A percentile compares a stretch with the other conserved stretches of the same genome.
These are phyloP conservation scores for Punctoribates punctum DNA, from an alignment of 2,888 invertebrate genomes.

Conservation along the genomic window DNA sequence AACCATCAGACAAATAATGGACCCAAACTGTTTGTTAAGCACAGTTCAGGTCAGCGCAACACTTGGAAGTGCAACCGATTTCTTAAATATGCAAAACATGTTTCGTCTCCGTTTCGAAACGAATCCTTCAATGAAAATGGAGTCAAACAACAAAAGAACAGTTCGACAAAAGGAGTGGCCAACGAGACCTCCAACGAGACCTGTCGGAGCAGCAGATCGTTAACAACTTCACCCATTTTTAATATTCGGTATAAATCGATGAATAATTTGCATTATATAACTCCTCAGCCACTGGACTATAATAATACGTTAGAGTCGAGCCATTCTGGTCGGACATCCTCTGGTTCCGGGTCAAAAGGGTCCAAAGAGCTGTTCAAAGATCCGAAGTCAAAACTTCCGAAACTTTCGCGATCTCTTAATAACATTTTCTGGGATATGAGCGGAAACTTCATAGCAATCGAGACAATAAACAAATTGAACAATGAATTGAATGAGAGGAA, in stretches of 20 bases:
- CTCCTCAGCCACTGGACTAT: conserved; percentile 52
- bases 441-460: conserved; percentile 32
- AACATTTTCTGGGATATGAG: conserved; percentile 65
- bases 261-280: conserved; percentile 49
- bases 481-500: conserved; percentile 43
- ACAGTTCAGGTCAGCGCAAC: conserved; percentile 17
- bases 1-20: background rate
- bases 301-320: conserved; percentile 81
- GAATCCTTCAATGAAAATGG: background rate
- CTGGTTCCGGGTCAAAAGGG: conserved; percentile 76
- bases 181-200: background rate
- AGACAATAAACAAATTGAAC: conserved; percentile 40
- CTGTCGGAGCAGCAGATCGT: conserved; percentile 44
- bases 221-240: conserved; percentile 67
- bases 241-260: conserved; percentile 64
- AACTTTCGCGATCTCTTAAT: conserved; percentile 75
- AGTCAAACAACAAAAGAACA: conserved; percentile 6
- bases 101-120: conserved; percentile 9
- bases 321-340: conserved; percentile 76
- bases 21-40: conserved; percentile 11
- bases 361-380: conserved; percentile 55
- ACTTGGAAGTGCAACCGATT: conserved; percentile 22
- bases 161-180: background rate
- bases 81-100: conserved; percentile 31
- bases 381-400: conserved; percentile 59